Evolutionary conservation across 2,797 vertebrate genomes (phyloP).

Genomic region (Allobates femoralis): DNA sequence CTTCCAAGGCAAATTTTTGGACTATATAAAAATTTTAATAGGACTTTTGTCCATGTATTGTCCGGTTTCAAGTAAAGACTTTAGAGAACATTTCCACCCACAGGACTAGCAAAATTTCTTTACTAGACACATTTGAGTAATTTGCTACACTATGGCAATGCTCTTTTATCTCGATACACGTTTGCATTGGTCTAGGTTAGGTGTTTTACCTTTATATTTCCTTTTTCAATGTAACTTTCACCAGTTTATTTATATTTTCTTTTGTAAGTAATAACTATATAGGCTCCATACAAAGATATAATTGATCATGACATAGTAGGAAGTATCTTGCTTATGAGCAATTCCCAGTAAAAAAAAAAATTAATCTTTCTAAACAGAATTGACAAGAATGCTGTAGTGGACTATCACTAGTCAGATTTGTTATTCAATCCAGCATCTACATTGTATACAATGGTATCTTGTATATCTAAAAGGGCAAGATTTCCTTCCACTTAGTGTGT

Average conservation of each 20-base stretch:
- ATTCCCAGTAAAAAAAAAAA: background rate
- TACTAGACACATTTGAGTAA: background rate
- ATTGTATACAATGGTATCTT: constrained; percentile 44
- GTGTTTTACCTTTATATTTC: background rate
- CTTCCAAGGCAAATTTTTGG: background rate
- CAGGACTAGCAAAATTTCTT: too few species aligned
- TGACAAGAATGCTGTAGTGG: background rate
- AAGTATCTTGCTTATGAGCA: background rate
- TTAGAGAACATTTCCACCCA: background rate
- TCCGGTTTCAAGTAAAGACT: background rate
- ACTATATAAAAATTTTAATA: background rate
- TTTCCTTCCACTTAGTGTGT: constrained; percentile 53
- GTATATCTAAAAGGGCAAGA: constrained; percentile 28
- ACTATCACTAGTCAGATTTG: constrained; percentile 30
- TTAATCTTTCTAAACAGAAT: background rate
- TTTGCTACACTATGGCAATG: background rate
- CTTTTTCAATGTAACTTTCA: background rate
- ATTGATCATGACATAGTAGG: background rate
- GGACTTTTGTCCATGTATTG: background rate
- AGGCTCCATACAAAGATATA: background rate
- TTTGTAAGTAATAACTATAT: background rate
- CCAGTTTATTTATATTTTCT: too few species aligned
- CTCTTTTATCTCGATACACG: background rate
- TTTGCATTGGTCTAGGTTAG: background rate
- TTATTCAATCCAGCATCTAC: constrained; percentile 16